Percentiles rank a stretch among this genome's conserved stretches.
phyloP scores from a whole-genome alignment of 64 coral and sea anemone species.

The Montipora cactus region DNA sequence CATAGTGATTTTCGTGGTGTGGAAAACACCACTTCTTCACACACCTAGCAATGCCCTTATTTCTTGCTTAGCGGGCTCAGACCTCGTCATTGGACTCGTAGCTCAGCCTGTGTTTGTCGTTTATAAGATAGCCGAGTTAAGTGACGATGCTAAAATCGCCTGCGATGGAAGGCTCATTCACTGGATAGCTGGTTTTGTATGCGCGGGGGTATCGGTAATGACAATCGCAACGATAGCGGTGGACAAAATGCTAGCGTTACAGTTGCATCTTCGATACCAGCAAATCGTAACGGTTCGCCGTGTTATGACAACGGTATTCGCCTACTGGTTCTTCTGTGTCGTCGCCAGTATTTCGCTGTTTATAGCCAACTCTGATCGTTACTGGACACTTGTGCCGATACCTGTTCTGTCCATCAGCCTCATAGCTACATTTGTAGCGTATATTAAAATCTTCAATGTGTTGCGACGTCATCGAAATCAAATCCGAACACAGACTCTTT shows the following conservation, averaged over 20 bases:
- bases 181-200: constrained; percentile 67
- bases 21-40: constrained; percentile 35
- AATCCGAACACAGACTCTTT: constrained; percentile 21
- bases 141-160: not conserved
- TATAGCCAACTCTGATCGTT: constrained; percentile 29
- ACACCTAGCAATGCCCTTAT: constrained; percentile 45
- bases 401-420: constrained; percentile 36
- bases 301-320: not conserved
- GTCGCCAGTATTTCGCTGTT: constrained; percentile 21
- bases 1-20: constrained; percentile 16
- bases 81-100: constrained; percentile 45
- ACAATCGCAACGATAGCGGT: constrained; percentile 58
- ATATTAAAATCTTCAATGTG: constrained; percentile 46
- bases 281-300: constrained; percentile 4
- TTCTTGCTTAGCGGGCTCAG: constrained; percentile 41
- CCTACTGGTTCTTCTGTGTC: constrained; percentile 26
- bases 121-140: constrained; percentile 61
- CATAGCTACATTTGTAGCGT: constrained; percentile 42
- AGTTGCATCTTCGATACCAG: constrained; percentile 56
- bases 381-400: constrained; percentile 65
- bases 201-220: constrained; percentile 57
- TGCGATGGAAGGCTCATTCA: constrained; percentile 57
- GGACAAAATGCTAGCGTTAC: constrained; percentile 35
- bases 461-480: constrained; percentile 50
- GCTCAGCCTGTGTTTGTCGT: constrained; percentile 50